Evolutionary conservation across 64 coral and sea anemone species (phyloP), one percentile per base, ranked within the genome.

Genomic region (Trachythela sp.): DNA sequence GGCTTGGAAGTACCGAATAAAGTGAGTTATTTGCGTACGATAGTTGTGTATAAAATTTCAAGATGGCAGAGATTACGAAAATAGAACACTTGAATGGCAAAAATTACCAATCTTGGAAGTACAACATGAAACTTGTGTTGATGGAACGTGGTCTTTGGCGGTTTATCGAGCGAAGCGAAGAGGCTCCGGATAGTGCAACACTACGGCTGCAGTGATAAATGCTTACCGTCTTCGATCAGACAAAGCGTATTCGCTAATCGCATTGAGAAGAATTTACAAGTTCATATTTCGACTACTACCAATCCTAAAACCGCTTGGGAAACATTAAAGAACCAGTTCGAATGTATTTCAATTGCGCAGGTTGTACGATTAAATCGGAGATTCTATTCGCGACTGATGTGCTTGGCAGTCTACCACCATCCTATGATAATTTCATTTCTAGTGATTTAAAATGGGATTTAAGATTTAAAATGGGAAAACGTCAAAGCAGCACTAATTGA

Each of bases 391-490:
- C 1, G 27, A 9, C 32, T 9, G 4, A 80, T 80, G 75, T 76
- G 14, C 87, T 88, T 48, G 87, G 87, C 33, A 88, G 67, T 72
- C 87, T 88, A 45, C 87, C 67, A 7, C 37, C 72, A 42, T 88
- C 87, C 24, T 76, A 88, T 18, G 64, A 88, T 88, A 43, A 40
- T 37, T 42, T 88, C 87, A 88, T 77, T 32, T 72, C 59, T 41
- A 77, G 87, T 88, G 27, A 39, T 45, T 70, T 38, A 67, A 41
- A 88, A 88, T n/a, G n/a, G n/a, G 30, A 72, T 88, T 32, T 59
- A 88, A 72, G 87, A 88, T 40, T 76, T 88, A 32, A 88, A 75
- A 45, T 88, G 87, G 87, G 42, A 88, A 39, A 88, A 80, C 20
- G 33, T 80, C 32, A 80, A 80, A 22, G 20, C 8, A 34, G 32